Evolutionary conservation across 2,113 vertebrate genomes (phyloP).

Genomic region (Beaufortia kweichowensis): DNA sequence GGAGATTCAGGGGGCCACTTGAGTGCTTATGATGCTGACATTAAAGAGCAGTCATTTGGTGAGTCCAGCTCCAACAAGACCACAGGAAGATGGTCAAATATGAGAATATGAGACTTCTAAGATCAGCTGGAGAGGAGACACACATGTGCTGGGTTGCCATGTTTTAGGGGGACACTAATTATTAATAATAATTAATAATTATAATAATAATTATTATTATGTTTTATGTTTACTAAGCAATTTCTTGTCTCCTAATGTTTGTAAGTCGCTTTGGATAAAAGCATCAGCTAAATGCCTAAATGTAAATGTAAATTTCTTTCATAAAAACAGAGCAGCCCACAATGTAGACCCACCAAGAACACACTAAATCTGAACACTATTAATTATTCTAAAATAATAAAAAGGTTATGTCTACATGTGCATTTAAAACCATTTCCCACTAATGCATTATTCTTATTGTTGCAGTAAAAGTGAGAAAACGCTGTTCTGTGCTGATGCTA

Average conservation of each 20-base stretch:
- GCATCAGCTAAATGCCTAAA: no score
- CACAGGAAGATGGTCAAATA: neutral
- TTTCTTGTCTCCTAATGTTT: no score
- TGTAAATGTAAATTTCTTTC: no score
- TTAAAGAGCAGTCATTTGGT: slow-evolving; percentile 28
- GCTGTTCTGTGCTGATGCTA: neutral
- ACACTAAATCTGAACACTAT: slow-evolving; percentile 8
- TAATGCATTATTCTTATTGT: neutral
- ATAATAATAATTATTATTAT: no score
- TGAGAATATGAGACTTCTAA: slow-evolving; percentile 47
- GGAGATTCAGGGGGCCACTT: slow-evolving; percentile 16
- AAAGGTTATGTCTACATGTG: neutral
- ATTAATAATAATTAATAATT: no score
- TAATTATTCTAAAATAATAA: neutral
- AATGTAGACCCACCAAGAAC: no score
- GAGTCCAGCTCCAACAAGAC: slow-evolving; percentile 13
- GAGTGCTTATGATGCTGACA: neutral
- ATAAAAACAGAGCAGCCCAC: no score
- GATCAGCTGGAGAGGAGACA: slow-evolving; percentile 68
- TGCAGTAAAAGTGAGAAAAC: slow-evolving; percentile 3
- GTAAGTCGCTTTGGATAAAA: no score
- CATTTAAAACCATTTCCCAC: slow-evolving; percentile 63
- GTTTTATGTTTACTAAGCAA: no score
- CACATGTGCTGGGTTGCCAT: no score
- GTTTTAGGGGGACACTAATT: no score